Evolutionary conservation across 2,888 invertebrate species (phyloP).

Genomic region (Aporophyla lueneburgensis): DNA sequence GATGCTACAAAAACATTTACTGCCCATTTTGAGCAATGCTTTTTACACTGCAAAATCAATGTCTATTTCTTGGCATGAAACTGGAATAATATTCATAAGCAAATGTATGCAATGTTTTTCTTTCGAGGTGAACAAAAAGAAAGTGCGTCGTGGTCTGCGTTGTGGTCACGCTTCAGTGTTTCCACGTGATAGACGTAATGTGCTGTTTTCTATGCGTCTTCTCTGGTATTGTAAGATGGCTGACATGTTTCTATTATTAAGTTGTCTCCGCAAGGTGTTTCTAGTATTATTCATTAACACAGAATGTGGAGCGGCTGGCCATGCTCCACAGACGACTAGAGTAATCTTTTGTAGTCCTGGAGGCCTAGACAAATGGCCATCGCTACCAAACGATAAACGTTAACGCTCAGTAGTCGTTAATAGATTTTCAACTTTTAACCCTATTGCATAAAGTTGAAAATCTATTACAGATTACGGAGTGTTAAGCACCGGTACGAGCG

Average conservation of each 20-base stretch:
- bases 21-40: not conserved
- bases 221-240: slow-evolving; percentile 39
- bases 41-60: slow-evolving; percentile 14
- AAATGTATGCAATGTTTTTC: slow-evolving; percentile 65
- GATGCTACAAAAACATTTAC: slow-evolving; percentile 1
- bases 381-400: too few relatives aligned
- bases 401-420: too few relatives aligned
- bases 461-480: too few relatives aligned
- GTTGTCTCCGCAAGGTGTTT: slow-evolving; percentile 8
- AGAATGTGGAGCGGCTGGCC: not conserved
- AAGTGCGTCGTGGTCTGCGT: slow-evolving; percentile 68
- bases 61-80: slow-evolving; percentile 27
- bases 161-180: slow-evolving; percentile 71
- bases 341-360: too few relatives aligned
- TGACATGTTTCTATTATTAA: slow-evolving; percentile 33
- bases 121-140: slow-evolving; percentile 66
- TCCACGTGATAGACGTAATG: slow-evolving; percentile 65
- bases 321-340: not conserved
- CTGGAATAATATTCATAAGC: slow-evolving; percentile 55
- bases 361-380: too few relatives aligned
- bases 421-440: too few relatives aligned
- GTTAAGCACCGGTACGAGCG: too few relatives aligned
- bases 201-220: slow-evolving; percentile 55
- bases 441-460: too few relatives aligned
- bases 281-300: not conserved